These are phyloP conservation scores for Nasonia longicornis DNA, from an alignment of 1,140 invertebrate species.

Conservation along the genomic window DNA sequence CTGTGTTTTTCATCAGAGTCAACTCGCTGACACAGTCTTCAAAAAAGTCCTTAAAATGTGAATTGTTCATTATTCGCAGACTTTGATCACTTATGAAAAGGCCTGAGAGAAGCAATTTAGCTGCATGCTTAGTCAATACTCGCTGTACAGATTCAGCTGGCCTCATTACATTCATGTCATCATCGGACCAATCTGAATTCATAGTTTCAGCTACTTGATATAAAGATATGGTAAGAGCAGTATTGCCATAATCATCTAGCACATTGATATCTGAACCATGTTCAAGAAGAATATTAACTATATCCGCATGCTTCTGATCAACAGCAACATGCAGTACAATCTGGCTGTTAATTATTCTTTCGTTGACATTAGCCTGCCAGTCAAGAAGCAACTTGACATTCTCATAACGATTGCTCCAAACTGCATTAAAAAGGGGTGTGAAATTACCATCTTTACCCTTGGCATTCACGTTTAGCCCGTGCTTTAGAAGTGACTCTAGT, in stretches of 20 bases:
- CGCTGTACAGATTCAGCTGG: not conserved
- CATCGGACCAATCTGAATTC: not conserved
- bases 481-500: not conserved
- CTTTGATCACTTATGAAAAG: not conserved
- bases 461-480: constrained; percentile 2
- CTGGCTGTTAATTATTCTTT: constrained; percentile 12
- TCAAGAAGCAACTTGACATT: constrained; percentile 12
- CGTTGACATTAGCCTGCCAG: constrained; percentile 7
- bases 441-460: constrained; percentile 18
- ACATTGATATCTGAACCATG: constrained; percentile 21
- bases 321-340: constrained; percentile 18
- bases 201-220: not conserved
- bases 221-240: constrained; percentile 16
- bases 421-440: constrained; percentile 17
- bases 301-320: not conserved
- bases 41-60: not conserved
- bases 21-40: not conserved
- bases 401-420: constrained; percentile 6
- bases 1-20: not conserved
- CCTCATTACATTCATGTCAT: not conserved
- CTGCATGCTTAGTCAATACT: not conserved
- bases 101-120: not conserved
- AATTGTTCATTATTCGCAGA: constrained; percentile 1
- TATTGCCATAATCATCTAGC: constrained; percentile 11
- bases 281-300: constrained; percentile 4